phyloP scores from a whole-genome alignment of 2,113 vertebrate species.

The Polyodon spathula region DNA sequence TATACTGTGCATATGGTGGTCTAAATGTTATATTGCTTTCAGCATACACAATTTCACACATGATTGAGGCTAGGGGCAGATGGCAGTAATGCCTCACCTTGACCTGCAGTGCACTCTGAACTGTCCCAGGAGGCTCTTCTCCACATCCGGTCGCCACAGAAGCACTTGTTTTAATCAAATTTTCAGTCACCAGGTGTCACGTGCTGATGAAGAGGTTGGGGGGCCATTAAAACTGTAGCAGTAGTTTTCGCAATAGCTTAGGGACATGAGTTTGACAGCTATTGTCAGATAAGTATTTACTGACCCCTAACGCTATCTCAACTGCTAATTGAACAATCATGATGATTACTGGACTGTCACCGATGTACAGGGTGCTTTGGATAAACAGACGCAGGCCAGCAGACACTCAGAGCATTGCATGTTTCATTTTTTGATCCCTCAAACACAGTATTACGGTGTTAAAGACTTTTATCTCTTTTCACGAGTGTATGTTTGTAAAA shows the following conservation, averaged over 20 bases:
- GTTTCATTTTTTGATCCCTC: too few species aligned
- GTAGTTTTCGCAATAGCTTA: conserved; percentile 2
- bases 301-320: conserved; percentile 27
- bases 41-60: not conserved
- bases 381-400: too few species aligned
- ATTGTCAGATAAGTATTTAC: conserved; percentile 3
- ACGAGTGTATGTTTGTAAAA: too few species aligned
- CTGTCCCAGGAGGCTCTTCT: not conserved
- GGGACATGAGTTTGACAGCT: conserved; percentile 17
- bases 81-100: conserved; percentile 43
- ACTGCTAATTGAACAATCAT: conserved; percentile 3
- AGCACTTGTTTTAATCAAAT: conserved; percentile 29
- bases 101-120: conserved; percentile 33
- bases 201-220: conserved; percentile 32
- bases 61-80: conserved; percentile 30
- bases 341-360: too few species aligned
- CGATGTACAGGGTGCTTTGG: too few species aligned
- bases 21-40: too few species aligned
- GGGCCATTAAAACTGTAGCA: conserved; percentile 28
- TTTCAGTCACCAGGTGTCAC: conserved; percentile 10
- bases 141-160: conserved; percentile 1
- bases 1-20: too few species aligned
- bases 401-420: too few species aligned
- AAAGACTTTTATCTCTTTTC: too few species aligned
- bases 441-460: too few species aligned